Percentiles rank a stretch among this genome's conserved stretches.
These are phyloP conservation scores for Araneus ventricosus DNA, from an alignment of 1,140 invertebrate species.

Conservation along the genomic window DNA sequence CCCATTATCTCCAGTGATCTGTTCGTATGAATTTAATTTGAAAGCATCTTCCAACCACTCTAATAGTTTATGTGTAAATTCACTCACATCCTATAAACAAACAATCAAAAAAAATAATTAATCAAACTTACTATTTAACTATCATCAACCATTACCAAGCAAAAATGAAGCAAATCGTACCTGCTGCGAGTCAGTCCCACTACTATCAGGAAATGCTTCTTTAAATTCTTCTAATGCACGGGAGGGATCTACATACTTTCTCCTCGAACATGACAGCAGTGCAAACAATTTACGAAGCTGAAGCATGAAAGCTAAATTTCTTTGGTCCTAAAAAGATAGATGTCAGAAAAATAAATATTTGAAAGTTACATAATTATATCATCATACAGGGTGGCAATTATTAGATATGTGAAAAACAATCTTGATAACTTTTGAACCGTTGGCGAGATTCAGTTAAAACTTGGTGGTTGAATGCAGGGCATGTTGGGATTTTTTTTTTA, in stretches of 20 bases:
- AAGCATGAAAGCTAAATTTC: constrained; percentile 80
- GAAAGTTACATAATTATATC: not conserved
- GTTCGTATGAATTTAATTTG: constrained; percentile 76
- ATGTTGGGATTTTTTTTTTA: no score
- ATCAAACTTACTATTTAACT: not conserved
- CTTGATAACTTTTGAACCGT: no score
- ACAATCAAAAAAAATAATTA: not conserved
- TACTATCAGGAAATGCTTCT: constrained; percentile 80
- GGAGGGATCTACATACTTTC: constrained; percentile 82
- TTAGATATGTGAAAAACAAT: no score
- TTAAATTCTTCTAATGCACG: constrained; percentile 81
- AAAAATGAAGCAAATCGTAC: constrained; percentile 75
- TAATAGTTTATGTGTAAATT: constrained; percentile 82
- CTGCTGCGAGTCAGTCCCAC: constrained; percentile 80
- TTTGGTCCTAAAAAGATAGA: constrained; percentile 77
- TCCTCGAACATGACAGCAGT: constrained; percentile 80
- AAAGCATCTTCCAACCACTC: constrained; percentile 82
- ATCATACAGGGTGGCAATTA: no score
- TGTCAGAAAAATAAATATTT: not conserved
- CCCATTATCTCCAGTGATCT: constrained; percentile 43
- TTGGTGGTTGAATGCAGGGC: no score
- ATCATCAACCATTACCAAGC: not conserved
- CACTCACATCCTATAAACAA: constrained; percentile 81
- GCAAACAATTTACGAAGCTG: constrained; percentile 81
- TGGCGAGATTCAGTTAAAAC: no score